Base-by-base conservation (phyloP, 2,113 vertebrate species). In the Callospermophilus lateralis region DNA sequence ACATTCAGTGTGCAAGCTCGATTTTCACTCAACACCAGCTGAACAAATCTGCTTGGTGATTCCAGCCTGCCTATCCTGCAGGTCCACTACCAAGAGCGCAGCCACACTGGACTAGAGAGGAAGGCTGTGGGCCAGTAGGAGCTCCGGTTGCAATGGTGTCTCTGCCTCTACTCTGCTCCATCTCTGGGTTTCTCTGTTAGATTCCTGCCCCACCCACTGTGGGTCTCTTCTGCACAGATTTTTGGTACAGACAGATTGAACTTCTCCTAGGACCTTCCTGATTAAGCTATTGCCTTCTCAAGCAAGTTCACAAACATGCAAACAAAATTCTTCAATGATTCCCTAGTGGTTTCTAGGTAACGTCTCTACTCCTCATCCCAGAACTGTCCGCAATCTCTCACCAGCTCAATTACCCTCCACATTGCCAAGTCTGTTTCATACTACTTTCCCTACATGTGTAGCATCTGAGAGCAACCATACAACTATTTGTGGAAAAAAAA, bases 81-180 rank as follows among this genome's bases (percentile, higher is more conserved):
- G 28, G n/a, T 16, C 39, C 34, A 1, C 42, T 4, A 34, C 28
- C 4, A 22, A 80, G 28, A 8, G 65, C 16, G 9, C 20, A 7
- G 20, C 0, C 12, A 8, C 15, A 6, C 39, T 15, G 65, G 70
- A 83, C 51, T 11, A 45, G 11, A 76, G 32, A 5, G 2, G 30
- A 72, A 79, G 63, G 22, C 55, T 22, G 4, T 2, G 3, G 34
- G 22, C 67, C 37, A 39, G 7, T 24, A 63, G 84, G 26, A 8
- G 58, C 4, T 32, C 48, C 8, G 22, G 16, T 32, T 15, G 16
- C 65, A 39, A 9, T 0, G 28, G 30, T 0, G 0, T 28, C 74
- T 55, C 48, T 12, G 53, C 28, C 45, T 58, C 79, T 24, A 8
- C 13, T 37, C 42, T 19, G 58, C 67, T 81, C 51, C 26, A 13